phyloP scores from a whole-genome alignment of 2,797 vertebrate species.

The Hemibagrus guttatus region DNA sequence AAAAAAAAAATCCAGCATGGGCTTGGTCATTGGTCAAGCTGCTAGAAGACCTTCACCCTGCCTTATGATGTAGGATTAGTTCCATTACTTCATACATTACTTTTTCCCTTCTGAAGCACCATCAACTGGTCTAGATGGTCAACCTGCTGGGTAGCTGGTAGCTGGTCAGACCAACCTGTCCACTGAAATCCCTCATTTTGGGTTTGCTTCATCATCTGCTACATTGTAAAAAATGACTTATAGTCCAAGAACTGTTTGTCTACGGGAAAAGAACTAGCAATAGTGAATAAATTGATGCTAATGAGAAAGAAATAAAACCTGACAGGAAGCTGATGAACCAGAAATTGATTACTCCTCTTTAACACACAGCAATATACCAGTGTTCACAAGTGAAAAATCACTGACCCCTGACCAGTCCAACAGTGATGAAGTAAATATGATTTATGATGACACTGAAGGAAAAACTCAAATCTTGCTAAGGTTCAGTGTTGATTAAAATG shows the following conservation, averaged over 20 bases:
- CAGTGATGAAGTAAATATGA: no score
- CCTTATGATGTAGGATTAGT: background rate
- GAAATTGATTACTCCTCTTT: background rate
- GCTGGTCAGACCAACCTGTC: background rate
- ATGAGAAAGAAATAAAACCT: background rate
- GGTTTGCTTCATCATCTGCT: background rate
- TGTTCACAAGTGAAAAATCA: background rate
- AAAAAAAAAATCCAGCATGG: background rate
- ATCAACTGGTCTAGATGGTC: background rate
- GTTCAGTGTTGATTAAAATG: background rate
- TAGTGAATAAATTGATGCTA: background rate
- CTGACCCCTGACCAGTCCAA: background rate
- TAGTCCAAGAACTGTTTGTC: no score
- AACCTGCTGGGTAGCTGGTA: background rate
- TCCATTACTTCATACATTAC: background rate
- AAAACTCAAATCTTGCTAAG: no score
- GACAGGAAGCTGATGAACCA: background rate
- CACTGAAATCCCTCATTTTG: background rate
- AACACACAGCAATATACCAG: background rate
- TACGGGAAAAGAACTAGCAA: background rate
- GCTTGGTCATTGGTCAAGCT: background rate
- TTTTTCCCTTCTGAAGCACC: background rate
- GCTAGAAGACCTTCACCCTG: background rate
- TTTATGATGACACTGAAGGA: background rate
- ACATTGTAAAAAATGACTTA: background rate